Base-by-base conservation (phyloP, 2,888 invertebrate species). In the Fragum whitleyi region DNA sequence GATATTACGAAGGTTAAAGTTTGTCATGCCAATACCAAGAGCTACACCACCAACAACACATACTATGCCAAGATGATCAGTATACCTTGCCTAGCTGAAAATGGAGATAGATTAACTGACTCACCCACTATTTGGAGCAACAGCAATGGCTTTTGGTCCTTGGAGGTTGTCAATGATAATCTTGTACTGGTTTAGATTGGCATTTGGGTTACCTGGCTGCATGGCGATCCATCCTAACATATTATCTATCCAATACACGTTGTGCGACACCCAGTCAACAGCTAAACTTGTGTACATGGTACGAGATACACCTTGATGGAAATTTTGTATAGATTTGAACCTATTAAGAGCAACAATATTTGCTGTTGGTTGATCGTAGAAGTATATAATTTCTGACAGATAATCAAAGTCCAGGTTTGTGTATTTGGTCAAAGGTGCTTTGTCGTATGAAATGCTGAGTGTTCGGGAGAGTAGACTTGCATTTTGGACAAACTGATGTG, bases 251-350 rank as follows among this genome's bases (percentile, higher is more conserved):
- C 81, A 84, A 55, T 84, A 84, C 14, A 84, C 68, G 21, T 84
- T 84, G 53, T 84, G 84, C 1, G 84, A 84, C 32, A 84, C 59
- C 84, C 84, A 84, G 78, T 84, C 84, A 11, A 84, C 84, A 2
- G 78, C 84, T 19, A 84, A 28, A 36, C 62, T 62, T 9, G 28
- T 28, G 62, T 28, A 28, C 32, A 62, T n/a, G 36, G 11, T 62
- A 0, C 62, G 32, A 1, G 62, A 62, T 28, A 62, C n/a, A 7
- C 62, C 62, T 1, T 36, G 9, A 21, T 62, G 62, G 14, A 32
- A 62, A 16, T 29, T 19, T 16, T 36, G 0, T 1, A 62, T 32
- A 26, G 62, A 32, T 21, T 36, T 23, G 21, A 62, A 62, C 32
- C 36, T 1, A 32, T 62, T 62, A 5, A 62, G 21, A 2, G 21